Percentiles rank a stretch among this genome's conserved stretches.
These are phyloP conservation scores for Sisyra terminalis DNA, from an alignment of 2,888 invertebrate species.

Conservation along the genomic window DNA sequence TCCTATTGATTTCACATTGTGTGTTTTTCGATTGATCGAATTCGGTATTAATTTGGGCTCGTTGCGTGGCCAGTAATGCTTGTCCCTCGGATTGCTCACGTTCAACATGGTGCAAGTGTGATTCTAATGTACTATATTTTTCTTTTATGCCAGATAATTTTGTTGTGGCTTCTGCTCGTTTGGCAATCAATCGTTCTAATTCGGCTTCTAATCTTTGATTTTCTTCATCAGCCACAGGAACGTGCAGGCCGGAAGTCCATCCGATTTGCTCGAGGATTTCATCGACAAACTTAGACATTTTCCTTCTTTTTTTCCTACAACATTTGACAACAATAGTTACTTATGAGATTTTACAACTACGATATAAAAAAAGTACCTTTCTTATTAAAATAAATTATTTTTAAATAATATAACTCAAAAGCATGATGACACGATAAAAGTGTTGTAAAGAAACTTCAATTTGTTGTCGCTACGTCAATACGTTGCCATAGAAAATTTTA, in stretches of 20 bases:
- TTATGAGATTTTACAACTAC: neutral
- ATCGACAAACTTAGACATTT: conserved; percentile 32
- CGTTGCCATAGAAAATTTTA: no score
- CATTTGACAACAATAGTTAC: no score
- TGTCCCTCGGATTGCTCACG: conserved; percentile 37
- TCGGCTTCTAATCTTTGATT: conserved; percentile 40
- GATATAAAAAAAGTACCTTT: no score
- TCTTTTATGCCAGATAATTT: conserved; percentile 27
- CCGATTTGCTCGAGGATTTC: conserved; percentile 51
- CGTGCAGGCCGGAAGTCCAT: conserved; percentile 59
- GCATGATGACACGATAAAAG: no score
- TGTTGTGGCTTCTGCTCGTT: conserved; percentile 29
- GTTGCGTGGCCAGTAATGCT: conserved; percentile 46
- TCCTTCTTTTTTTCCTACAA: neutral
- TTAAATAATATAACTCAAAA: no score
- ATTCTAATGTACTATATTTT: conserved; percentile 26
- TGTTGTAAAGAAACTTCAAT: no score
- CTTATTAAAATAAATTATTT: no score
- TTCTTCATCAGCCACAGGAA: conserved; percentile 63
- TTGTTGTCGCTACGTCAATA: no score
- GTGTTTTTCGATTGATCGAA: conserved; percentile 28
- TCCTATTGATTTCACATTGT: conserved; percentile 21
- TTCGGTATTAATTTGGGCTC: conserved; percentile 51
- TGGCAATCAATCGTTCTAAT: conserved; percentile 31
- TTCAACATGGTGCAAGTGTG: conserved; percentile 33